Evolutionary conservation across 2,888 invertebrate species (phyloP).

Genomic region (Drosophila merina): DNA sequence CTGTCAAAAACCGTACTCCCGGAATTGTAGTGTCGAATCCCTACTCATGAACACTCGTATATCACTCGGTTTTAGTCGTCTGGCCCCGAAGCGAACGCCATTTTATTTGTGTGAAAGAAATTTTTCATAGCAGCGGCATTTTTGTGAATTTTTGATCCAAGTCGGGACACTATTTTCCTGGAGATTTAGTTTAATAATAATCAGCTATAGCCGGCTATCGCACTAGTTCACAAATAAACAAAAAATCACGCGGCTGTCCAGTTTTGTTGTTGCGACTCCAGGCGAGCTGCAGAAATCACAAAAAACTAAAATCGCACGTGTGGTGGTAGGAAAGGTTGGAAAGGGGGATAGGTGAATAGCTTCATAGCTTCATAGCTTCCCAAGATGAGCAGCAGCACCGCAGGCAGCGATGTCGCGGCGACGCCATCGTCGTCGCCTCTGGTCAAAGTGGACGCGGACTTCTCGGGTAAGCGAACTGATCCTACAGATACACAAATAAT

Average conservation of each 20-base stretch:
- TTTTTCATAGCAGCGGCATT: neutral
- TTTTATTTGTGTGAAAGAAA: neutral
- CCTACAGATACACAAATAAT: neutral
- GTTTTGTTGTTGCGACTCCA: constrained; percentile 13
- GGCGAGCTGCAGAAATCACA: constrained; percentile 13
- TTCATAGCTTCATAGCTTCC: too few species aligned
- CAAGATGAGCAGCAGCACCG: constrained; percentile 52
- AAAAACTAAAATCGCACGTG: constrained; percentile 42
- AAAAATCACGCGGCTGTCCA: neutral
- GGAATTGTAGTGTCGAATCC: neutral
- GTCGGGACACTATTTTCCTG: constrained; percentile 1
- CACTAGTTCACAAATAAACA: neutral
- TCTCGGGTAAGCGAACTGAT: constrained; percentile 47
- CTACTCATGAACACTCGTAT: neutral
- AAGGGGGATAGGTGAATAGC: neutral
- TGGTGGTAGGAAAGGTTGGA: neutral
- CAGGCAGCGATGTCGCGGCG: constrained; percentile 44
- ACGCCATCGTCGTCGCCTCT: constrained; percentile 57
- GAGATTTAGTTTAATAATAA: neutral
- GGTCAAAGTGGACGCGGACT: constrained; percentile 58
- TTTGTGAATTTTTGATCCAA: constrained; percentile 5
- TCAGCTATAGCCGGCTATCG: neutral
- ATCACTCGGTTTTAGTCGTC: neutral
- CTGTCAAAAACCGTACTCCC: neutral
- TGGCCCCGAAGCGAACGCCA: neutral